Percentiles rank a stretch among this genome's conserved stretches.
These are phyloP conservation scores for Pachymerium ferrugineum DNA, from an alignment of 2,888 invertebrate genomes.

Conservation along the genomic window DNA sequence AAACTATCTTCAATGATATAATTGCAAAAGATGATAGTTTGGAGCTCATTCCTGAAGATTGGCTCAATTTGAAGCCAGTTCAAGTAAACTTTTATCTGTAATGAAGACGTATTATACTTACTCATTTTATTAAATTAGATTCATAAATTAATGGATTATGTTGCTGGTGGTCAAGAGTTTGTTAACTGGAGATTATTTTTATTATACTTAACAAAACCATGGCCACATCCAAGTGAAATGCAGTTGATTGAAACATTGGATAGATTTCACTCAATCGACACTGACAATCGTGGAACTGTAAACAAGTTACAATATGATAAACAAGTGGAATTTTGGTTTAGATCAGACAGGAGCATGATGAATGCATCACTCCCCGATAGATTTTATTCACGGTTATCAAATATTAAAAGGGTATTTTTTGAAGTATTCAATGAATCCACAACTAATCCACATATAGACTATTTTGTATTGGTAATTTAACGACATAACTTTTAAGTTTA, in stretches of 20 bases:
- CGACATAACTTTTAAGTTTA: not conserved
- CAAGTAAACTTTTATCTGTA: not conserved
- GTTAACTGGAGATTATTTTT: slow-evolving; percentile 18
- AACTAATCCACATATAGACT: not conserved
- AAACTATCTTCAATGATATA: not conserved
- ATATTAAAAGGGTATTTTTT: not conserved
- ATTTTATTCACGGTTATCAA: not conserved
- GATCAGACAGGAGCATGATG: not conserved
- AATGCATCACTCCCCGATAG: not conserved
- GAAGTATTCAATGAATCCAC: not conserved
- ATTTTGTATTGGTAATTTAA: too few species aligned
- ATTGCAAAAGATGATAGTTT: not conserved
- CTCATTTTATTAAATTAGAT: not conserved
- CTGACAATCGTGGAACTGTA: not conserved
- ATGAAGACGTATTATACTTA: too few species aligned
- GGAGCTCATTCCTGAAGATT: not conserved
- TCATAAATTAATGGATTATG: slow-evolving; percentile 11
- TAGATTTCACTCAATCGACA: not conserved
- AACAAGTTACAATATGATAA: not conserved
- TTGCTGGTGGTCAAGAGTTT: not conserved
- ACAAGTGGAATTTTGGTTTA: not conserved
- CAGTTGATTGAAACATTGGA: not conserved
- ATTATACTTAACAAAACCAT: slow-evolving; percentile 5
- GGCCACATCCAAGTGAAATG: not conserved
- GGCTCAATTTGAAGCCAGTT: not conserved